Base-by-base conservation (phyloP, 2,113 vertebrate genomes). In the Pteruthius melanotis region DNA sequence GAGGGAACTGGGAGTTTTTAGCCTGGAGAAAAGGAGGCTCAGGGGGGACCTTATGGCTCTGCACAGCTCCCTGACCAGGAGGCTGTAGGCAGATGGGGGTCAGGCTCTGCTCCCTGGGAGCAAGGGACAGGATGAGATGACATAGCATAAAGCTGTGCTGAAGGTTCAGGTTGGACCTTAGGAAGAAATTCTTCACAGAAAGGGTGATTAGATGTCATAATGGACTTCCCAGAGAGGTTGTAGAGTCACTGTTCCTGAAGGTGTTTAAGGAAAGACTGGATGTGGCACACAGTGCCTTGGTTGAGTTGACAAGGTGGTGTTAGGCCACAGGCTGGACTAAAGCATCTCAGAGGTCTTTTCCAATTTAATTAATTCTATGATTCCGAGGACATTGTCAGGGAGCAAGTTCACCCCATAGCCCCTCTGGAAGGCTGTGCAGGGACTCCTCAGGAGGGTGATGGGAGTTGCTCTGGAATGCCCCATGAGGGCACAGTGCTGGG, bases 361-460 rank as follows among this genome's bases (percentile, higher is more conserved):
- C 33, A 44, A 11, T 18, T 27, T 56, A 27, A 30, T 35, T 37
- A 22, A 24, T 28, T 44, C 44, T 24, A 2, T 14, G 44, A 45
- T 37, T 56, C 33, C 10, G 6, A 13, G 27, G 44, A 16, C 2
- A 6, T 11, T 23, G 16, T 1, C 0, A 0, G 19, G n/a, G 63
- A 53, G 27, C 4, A 21, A 15, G 37, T 10, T 80, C 42, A 22
- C 24, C 6, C 18, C 53, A 8, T 5, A 28, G 35, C 7, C 5
- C 4, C 8, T 45, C 40, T 3, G 52, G 28, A 39, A 53, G 31
- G 53, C 24, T 37, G 39, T 1, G 1, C 2, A 1, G 54, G 18
- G 37, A 15, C 15, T 10, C 13, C 4, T 39, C 14, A 18, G 75
- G 39, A 59, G 17, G 10, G 13, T 0, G 0, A 15, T 17, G 14